Evolutionary conservation across 2,113 vertebrate genomes (phyloP), one percentile per base, ranked within the genome.

Genomic region (Grammomys dolichurus): DNA sequence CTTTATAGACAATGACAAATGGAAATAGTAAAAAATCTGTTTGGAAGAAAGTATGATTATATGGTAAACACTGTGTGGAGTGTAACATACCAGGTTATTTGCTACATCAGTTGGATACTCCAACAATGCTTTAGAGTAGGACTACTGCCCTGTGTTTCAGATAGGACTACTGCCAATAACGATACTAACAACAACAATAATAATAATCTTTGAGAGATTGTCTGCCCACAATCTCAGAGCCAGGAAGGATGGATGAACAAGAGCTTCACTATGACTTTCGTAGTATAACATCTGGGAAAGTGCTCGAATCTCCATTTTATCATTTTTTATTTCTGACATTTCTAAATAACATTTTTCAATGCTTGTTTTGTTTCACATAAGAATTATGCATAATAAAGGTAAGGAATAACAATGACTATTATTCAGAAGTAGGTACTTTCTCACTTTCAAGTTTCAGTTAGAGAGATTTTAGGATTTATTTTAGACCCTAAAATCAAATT

Each of bases 331-430:
- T 51, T 3, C 33, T 43, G 82, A 75, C 63, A 73, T 95, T 24
- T 89, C 84, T 6, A 95, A 81, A 69, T 72, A 28, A 67, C 10
- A 94, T 69, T 91, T 77, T 77, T 36, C 51, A 73, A 88, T 86
- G 12, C 22, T 85, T 19, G 85, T 70, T 63, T 90, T 87, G 70
- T 85, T 94, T 95, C 51, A 89, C 48, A 33, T 78, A 89, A 91
- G 48, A 91, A 73, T 12, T 58, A 65, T 60, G 90, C 9, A 69
- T 81, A 90, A 60, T 78, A 86, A 95, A 97, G 6, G 94, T 51
- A 60, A 51, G 80, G 20, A 88, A 91, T 91, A 93, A 87, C 81
- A 86, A 95, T 91, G 6, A 97, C 63, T 72, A 77, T 60, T 51
- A 87, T 46, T 94, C 46, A 85, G 43, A 86, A 94, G 65, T 69